Percentiles rank a stretch among this genome's conserved stretches.
Evolutionary conservation across 2,888 invertebrate genomes (phyloP).

Genomic region (Drosophila mettleri): DNA sequence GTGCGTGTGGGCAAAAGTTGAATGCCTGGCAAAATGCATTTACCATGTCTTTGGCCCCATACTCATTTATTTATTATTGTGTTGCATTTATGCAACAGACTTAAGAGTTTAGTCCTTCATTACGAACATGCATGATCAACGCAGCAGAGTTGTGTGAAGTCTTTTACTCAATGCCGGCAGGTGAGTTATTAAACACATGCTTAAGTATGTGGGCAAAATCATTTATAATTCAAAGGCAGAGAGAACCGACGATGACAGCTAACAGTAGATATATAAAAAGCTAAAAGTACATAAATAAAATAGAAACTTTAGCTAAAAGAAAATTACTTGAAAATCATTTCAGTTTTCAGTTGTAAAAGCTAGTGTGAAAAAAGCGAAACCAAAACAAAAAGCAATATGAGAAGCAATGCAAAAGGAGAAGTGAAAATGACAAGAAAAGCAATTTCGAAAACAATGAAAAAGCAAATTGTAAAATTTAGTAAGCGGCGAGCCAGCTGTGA

Average conservation of each 20-base stretch:
- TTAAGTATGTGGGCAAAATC: neutral
- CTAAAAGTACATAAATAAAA: neutral
- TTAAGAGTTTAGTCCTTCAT: constrained; percentile 11
- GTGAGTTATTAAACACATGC: neutral
- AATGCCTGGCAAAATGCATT: constrained; percentile 56
- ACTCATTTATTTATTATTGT: constrained; percentile 46
- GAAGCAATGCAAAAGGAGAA: neutral
- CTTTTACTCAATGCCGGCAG: constrained; percentile 3
- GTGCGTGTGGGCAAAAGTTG: constrained; percentile 41
- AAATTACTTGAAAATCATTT: neutral
- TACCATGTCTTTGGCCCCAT: constrained; percentile 34
- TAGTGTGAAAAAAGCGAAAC: neutral
- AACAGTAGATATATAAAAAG: neutral
- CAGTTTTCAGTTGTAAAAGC: neutral
- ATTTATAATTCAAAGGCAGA: neutral
- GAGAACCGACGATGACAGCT: neutral
- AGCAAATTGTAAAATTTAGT: constrained; percentile 12
- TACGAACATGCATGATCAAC: constrained; percentile 1
- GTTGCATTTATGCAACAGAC: constrained; percentile 2
- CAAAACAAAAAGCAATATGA: constrained; percentile 1
- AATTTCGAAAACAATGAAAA: neutral
- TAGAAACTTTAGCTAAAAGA: neutral
- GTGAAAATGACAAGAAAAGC: neutral
- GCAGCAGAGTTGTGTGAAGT: constrained; percentile 10
- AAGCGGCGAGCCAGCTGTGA: neutral